phyloP scores from a whole-genome alignment of 2,113 vertebrate genomes.

The Actinemys pallida region DNA sequence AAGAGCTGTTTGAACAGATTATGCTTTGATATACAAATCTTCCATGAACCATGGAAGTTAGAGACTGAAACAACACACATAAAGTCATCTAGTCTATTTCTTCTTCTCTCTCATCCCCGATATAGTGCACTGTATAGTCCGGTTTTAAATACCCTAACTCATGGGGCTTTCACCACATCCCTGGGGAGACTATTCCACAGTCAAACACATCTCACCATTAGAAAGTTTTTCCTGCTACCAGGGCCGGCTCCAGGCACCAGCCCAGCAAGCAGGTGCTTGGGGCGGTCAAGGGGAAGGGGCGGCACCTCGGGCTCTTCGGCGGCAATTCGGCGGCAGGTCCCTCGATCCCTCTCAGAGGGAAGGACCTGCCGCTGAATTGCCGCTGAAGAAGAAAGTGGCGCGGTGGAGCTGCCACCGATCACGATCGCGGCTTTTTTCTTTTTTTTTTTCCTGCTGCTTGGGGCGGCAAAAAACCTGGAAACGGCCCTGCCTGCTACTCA shows the following conservation, averaged over 20 bases:
- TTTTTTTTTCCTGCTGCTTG: no score
- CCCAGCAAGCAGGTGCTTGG: no score
- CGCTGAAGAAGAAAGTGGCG: no score
- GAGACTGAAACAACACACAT: conserved; percentile 51
- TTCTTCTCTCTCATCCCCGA: not conserved
- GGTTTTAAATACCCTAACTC: conserved; percentile 26
- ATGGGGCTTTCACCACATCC: conserved; percentile 2
- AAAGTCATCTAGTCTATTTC: not conserved
- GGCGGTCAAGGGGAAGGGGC: no score
- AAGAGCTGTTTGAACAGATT: conserved; percentile 50
- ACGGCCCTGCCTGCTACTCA: not conserved
- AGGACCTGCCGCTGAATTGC: no score
- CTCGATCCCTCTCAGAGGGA: no score
- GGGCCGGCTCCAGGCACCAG: no score
- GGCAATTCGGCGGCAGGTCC: no score
- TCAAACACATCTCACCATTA: not conserved
- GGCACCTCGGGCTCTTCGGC: no score
- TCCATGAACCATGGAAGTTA: conserved; percentile 18
- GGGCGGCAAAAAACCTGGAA: no score
- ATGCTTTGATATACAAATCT: conserved; percentile 35
- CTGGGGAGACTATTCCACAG: conserved; percentile 15
- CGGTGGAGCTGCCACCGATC: no score
- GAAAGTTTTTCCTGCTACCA: conserved; percentile 16
- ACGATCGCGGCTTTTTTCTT: no score
- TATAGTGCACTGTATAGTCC: not conserved